Conservation (phyloP, 2,797 vertebrate species). For the Odontamblyopus lacepedii region DNA sequence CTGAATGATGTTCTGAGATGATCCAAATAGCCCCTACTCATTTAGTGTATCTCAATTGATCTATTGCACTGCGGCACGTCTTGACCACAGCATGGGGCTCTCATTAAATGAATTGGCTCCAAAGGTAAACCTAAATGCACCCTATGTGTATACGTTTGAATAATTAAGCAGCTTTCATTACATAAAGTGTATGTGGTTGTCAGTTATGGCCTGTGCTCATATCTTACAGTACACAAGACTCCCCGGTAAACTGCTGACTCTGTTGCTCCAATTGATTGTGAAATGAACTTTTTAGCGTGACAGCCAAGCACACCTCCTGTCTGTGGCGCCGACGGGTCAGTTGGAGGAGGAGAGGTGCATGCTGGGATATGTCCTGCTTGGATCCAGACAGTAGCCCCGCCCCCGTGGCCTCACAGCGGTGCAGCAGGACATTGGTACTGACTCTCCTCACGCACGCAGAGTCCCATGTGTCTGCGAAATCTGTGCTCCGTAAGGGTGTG, state of each 20-base stretch:
- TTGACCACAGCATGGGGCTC: constrained; percentile 7
- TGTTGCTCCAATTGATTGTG: constrained; percentile 31
- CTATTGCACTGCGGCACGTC: not conserved
- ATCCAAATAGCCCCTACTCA: not conserved
- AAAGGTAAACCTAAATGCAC: constrained; percentile 14
- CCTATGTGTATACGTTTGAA: constrained; percentile 12
- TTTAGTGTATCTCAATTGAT: not conserved
- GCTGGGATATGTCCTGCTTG: constrained; percentile 59
- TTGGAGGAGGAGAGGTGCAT: constrained; percentile 23
- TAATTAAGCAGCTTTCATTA: constrained; percentile 41
- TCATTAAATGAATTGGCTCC: constrained; percentile 9
- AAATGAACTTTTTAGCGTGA: constrained; percentile 31
- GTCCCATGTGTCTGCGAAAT: constrained; percentile 17
- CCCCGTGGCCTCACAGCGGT: constrained; percentile 62
- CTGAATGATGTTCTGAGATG: not conserved
- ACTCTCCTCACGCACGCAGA: constrained; percentile 25
- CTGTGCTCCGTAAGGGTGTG: not conserved
- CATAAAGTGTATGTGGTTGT: constrained; percentile 26
- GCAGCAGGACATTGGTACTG: constrained; percentile 62
- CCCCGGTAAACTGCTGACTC: constrained; percentile 7
- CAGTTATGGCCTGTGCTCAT: constrained; percentile 19
- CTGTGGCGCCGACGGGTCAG: constrained; percentile 18
- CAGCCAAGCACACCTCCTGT: constrained; percentile 31
- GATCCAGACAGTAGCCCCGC: constrained; percentile 63
- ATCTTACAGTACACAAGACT: constrained; percentile 15